Base-by-base conservation (phyloP, 2,888 invertebrate genomes). In the Drosophila antonietae region DNA sequence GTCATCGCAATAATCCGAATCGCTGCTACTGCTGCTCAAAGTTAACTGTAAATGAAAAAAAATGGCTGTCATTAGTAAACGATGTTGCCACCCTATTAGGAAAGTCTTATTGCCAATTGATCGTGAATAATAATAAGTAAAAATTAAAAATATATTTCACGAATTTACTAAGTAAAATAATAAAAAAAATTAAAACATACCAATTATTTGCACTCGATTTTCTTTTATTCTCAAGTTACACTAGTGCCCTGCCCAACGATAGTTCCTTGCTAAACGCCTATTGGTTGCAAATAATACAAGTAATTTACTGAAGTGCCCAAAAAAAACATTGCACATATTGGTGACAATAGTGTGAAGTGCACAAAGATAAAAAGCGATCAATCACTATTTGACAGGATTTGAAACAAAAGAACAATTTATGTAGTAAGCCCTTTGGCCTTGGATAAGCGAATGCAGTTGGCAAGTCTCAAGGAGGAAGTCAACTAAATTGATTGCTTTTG, bases 1-100 rank as follows among this genome's bases (percentile, higher is more conserved):
- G 55, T 92, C 91, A 58, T 92, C 91, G 60, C 91, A 91, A 68
- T 91, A 92, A 62, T 93, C 93, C 18, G 93, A 92, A 70, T 93
- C 93, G 59, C 93, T 92, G 73, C 92, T 91, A 73, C 92, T 93
- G 68, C 92, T 91, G 74, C 91, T 92, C 3, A 93, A 71, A 18
- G 92, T 92, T 47, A 93, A 78, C 93, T 93, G 68, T 15, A 87
- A 69, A 46, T 49, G 44, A 18, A n/a, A 35, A 43, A 51, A 51
- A 20, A 37, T 53, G 23, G 23, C 37, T 15, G 15, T 15, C 10
- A 12, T 28, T n/a, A 49, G 28, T 35, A 33, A 68, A 62, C 52
- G 35, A 20, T 9, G 35, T 3, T 52, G 33, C 33, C 52, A 52
- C 33, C 14, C 52, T 35, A 14, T 20, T 0, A 14, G 8, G 33